These are phyloP conservation scores for Diadophis punctatus DNA, from an alignment of 2,113 vertebrate genomes.

Conservation along the genomic window DNA sequence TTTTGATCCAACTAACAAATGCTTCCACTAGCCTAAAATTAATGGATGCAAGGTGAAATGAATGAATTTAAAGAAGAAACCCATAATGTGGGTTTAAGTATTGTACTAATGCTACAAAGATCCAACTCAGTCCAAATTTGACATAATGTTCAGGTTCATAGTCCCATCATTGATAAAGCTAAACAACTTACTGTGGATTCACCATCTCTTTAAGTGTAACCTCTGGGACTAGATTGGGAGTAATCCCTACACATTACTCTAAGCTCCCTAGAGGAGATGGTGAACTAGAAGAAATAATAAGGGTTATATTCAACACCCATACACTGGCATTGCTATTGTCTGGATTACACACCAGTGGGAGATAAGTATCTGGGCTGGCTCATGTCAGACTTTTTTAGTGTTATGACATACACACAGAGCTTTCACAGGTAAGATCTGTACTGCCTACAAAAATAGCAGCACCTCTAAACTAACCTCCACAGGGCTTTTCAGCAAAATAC, in stretches of 20 bases:
- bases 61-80: background rate
- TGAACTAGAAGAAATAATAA: background rate
- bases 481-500: background rate
- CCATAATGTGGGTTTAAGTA: background rate
- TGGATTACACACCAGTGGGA: background rate
- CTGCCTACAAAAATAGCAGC: background rate
- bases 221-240: background rate
- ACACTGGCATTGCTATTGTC: background rate
- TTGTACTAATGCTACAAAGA: background rate
- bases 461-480: background rate
- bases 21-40: background rate
- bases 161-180: background rate
- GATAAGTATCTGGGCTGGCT: background rate
- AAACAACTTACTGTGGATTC: background rate
- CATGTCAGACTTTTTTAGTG: background rate
- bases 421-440: background rate
- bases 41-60: background rate
- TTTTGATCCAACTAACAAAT: background rate
- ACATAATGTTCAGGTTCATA: background rate
- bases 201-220: background rate
- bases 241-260: background rate
- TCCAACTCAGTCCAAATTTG: background rate
- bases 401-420: background rate
- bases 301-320: background rate
- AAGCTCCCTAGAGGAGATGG: background rate